A percentile compares a stretch with the other conserved stretches of the same genome.
phyloP scores from a whole-genome alignment of 2,113 vertebrate genomes.

The Cervus canadensis region DNA sequence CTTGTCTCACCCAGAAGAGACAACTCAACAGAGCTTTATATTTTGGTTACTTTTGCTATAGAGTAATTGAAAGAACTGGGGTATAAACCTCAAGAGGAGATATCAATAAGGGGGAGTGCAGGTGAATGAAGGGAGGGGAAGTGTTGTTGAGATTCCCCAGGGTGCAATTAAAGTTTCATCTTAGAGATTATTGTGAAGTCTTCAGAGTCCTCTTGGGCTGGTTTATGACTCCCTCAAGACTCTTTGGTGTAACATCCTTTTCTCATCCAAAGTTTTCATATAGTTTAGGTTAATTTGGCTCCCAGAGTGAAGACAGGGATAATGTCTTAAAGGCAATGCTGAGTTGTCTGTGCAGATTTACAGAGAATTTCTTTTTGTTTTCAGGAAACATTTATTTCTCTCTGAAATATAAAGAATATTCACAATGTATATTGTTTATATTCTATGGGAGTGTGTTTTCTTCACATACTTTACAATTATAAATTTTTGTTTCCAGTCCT shows the following conservation, averaged over 20 bases:
- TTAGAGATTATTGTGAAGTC: neutral
- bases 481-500: neutral
- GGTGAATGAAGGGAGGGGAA: neutral
- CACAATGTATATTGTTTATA: neutral
- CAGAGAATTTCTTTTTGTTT: neutral
- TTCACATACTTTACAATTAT: neutral
- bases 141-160: neutral
- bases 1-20: neutral
- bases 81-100: neutral
- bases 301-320: neutral
- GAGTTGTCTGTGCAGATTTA: neutral
- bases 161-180: neutral
- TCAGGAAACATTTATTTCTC: neutral
- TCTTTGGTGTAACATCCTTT: neutral
- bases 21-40: neutral
- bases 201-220: neutral
- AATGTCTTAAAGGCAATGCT: neutral
- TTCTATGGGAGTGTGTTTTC: neutral
- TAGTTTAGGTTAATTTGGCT: neutral
- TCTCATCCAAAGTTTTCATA: neutral
- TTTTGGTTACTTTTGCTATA: neutral
- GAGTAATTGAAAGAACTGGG: neutral
- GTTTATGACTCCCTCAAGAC: neutral
- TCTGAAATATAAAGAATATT: neutral
- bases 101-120: neutral